These are phyloP conservation scores for Chromoteleia sp. DNA, from an alignment of 2,888 invertebrate species.

Conservation along the genomic window DNA sequence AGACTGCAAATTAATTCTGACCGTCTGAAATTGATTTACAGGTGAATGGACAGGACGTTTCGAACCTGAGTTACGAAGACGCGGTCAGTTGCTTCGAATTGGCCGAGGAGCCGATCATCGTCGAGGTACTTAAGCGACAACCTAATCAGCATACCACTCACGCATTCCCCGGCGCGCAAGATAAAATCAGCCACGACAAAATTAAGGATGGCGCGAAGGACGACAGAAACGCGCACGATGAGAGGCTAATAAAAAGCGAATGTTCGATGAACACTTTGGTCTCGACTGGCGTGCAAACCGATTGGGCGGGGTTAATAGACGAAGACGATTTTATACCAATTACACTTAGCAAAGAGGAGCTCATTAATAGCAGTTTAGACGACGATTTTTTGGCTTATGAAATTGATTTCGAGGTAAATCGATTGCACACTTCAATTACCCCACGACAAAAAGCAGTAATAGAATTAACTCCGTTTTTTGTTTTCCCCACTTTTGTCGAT, in stretches of 20 bases:
- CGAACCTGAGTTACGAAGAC: conserved; percentile 87
- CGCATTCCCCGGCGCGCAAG: conserved; percentile 62
- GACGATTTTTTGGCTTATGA: conserved; percentile 86
- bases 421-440: conserved; percentile 41
- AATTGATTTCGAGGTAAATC: conserved; percentile 87
- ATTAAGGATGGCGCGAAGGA: conserved; percentile 71
- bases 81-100: conserved; percentile 87
- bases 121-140: conserved; percentile 86
- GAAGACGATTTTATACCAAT: conserved; percentile 78
- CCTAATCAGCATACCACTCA: conserved; percentile 73
- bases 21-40: conserved; percentile 76
- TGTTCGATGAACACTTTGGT: conserved; percentile 75
- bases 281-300: conserved; percentile 86
- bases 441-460: conserved; percentile 38
- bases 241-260: conserved; percentile 62
- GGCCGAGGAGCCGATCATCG: conserved; percentile 87
- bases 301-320: conserved; percentile 84
- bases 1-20: conserved; percentile 39
- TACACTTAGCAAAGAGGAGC: conserved; percentile 77
- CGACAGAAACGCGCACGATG: conserved; percentile 61
- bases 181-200: conserved; percentile 67
- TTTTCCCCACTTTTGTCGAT: conserved; percentile 4
- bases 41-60: conserved; percentile 88
- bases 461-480: conserved; percentile 41
- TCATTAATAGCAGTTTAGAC: conserved; percentile 85